phyloP scores from a whole-genome alignment of 2,888 invertebrate species.

The Alloplasta piceator region DNA sequence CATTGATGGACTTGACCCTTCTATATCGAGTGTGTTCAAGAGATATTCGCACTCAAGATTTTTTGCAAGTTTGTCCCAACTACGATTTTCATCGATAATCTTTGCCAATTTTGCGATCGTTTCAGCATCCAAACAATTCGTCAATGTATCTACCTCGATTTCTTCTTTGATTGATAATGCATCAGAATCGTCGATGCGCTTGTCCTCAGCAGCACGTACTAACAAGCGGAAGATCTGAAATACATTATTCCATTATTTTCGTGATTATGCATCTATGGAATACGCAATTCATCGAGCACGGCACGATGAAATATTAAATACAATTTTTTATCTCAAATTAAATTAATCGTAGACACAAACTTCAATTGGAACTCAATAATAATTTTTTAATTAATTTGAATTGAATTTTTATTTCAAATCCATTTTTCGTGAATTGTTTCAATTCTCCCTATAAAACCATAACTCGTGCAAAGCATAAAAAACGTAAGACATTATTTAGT shows the following conservation, averaged over 20 bases:
- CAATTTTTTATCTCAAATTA: too few species aligned
- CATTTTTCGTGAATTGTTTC: too few species aligned
- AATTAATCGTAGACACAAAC: too few species aligned
- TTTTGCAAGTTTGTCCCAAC: conserved; percentile 86
- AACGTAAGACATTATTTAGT: too few species aligned
- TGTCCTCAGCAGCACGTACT: conserved; percentile 41
- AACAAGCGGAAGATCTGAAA: conserved; percentile 73
- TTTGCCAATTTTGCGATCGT: conserved; percentile 84
- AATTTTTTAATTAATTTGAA: too few species aligned
- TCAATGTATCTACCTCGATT: conserved; percentile 72
- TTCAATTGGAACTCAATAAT: too few species aligned
- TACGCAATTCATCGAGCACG: background rate
- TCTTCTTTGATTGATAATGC: conserved; percentile 70
- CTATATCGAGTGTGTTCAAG: conserved; percentile 83
- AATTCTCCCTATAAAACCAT: too few species aligned
- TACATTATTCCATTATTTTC: conserved; percentile 22
- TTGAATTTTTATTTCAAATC: conserved; percentile 14
- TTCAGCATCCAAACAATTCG: conserved; percentile 75
- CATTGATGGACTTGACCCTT: conserved; percentile 84
- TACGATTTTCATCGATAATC: conserved; percentile 85
- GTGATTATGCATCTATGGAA: background rate
- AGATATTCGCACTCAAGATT: conserved; percentile 85
- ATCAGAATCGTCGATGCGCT: conserved; percentile 55
- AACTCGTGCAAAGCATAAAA: too few species aligned
- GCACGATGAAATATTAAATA: background rate